These are phyloP conservation scores for Actias luna DNA, from an alignment of 2,888 invertebrate species.

Conservation along the genomic window DNA sequence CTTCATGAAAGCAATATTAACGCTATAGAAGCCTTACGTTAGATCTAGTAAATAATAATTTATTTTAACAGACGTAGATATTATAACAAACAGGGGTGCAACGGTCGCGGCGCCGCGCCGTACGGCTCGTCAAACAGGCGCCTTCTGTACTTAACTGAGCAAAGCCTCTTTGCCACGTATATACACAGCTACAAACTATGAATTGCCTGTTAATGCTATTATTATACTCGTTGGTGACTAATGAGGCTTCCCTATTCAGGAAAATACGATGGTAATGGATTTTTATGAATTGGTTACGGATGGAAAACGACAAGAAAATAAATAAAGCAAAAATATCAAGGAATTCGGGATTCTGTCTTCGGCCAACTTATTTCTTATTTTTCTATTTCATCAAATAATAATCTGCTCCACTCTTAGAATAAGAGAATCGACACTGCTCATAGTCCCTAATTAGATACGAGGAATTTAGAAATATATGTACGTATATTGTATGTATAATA, in stretches of 20 bases:
- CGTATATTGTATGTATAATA: no score
- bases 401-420: no score
- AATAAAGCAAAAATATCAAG: no score
- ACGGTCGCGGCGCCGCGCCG: not conserved
- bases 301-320: not conserved
- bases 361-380: no score
- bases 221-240: conserved; percentile 25
- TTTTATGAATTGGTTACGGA: conserved; percentile 1
- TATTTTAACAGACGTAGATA: not conserved
- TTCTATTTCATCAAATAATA: no score
- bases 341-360: no score
- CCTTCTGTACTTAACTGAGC: conserved; percentile 11
- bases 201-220: conserved; percentile 38
- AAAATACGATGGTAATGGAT: not conserved
- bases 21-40: no score
- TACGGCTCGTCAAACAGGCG: not conserved
- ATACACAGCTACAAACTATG: conserved; percentile 21
- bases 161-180: conserved; percentile 26
- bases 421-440: no score
- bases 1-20: no score
- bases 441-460: no score
- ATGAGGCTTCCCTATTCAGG: conserved; percentile 34
- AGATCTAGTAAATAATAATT: not conserved
- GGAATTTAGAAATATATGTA: no score
- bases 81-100: not conserved